Percentiles rank a stretch among this genome's conserved stretches.
Conservation (phyloP, 2,888 invertebrate genomes). For the Athalia circularis region DNA sequence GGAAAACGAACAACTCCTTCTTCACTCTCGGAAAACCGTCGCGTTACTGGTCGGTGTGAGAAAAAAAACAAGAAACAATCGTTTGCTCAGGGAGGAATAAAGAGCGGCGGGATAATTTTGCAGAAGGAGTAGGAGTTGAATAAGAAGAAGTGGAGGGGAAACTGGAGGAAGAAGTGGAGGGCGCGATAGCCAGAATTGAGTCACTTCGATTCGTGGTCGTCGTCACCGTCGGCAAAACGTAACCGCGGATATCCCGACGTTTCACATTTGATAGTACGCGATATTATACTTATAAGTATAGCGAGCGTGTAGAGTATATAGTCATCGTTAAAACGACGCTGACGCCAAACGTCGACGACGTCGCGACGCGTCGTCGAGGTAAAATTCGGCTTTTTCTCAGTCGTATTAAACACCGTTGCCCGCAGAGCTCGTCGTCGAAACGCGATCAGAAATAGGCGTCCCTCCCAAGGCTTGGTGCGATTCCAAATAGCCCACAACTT, state of each 20-base stretch:
- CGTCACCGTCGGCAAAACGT: no score
- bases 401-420: neutral
- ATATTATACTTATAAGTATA: no score
- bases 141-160: neutral
- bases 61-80: neutral
- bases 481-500: constrained; percentile 21
- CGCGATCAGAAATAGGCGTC: constrained; percentile 37
- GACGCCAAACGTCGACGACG: no score
- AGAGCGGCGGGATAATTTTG: neutral
- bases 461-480: constrained; percentile 35
- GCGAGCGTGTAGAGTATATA: no score
- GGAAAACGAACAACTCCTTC: neutral
- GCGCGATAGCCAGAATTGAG: neutral
- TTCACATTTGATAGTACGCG: no score
- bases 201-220: neutral
- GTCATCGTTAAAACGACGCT: no score
- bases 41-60: neutral
- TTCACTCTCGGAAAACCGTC: neutral
- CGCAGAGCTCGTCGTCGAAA: neutral
- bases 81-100: constrained; percentile 7
- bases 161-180: constrained; percentile 1
- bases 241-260: no score
- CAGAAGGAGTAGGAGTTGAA: neutral
- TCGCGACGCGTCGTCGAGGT: no score
- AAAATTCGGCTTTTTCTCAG: neutral